Conservation (phyloP, 2,113 vertebrate genomes). For the Struthidea cinerea region DNA sequence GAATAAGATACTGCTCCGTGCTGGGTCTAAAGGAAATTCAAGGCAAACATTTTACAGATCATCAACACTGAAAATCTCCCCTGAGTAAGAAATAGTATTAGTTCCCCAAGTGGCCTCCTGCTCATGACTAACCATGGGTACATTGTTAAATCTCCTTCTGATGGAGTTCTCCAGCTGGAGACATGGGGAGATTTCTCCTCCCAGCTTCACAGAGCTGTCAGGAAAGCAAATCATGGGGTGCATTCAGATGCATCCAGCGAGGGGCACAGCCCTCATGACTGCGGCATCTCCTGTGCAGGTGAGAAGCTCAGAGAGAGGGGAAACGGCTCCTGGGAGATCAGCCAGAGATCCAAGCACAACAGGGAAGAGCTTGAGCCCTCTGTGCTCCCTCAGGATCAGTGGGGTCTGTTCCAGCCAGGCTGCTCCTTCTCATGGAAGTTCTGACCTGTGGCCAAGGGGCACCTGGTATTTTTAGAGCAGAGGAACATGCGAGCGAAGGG, state of each 20-base stretch:
- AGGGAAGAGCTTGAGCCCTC: neutral
- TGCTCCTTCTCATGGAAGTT: neutral
- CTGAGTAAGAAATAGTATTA: neutral
- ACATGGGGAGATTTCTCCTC: neutral
- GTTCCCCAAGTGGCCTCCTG: neutral
- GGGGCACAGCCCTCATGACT: neutral
- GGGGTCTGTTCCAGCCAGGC: neutral
- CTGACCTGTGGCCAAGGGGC: neutral
- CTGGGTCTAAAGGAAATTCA: slow-evolving; percentile 21
- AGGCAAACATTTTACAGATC: slow-evolving; percentile 45
- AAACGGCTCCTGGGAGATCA: neutral
- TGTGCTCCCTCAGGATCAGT: neutral
- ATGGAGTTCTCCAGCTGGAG: neutral
- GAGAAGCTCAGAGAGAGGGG: neutral
- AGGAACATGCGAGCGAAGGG: neutral
- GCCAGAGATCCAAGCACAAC: neutral
- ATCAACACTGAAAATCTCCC: neutral
- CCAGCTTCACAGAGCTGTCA: neutral
- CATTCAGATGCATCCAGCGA: neutral
- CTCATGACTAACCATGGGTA: neutral
- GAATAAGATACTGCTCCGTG: slow-evolving; percentile 6
- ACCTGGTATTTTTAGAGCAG: neutral
- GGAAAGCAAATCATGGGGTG: neutral
- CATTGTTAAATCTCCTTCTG: neutral
- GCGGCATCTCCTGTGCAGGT: neutral